Percentiles rank a stretch among this genome's conserved stretches.
Evolutionary conservation across 2,113 vertebrate species (phyloP).

Genomic region (Corvus hawaiiensis): DNA sequence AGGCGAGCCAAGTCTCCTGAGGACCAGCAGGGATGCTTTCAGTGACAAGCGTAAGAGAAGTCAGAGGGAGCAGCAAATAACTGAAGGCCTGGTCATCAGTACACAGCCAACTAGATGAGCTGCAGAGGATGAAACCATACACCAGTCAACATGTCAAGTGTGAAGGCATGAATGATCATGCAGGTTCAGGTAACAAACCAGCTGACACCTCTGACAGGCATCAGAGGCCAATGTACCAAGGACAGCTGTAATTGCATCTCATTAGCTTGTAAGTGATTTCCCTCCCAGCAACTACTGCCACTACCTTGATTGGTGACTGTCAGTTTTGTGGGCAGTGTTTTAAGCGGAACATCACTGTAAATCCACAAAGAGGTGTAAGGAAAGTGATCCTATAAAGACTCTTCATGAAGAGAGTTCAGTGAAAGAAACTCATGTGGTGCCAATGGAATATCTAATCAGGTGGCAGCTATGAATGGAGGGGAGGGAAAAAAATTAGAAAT

Average conservation of each 20-base stretch:
- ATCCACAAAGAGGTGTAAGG: neutral
- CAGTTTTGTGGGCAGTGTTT: neutral
- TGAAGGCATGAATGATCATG: neutral
- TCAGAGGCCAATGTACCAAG: neutral
- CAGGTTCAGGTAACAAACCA: neutral
- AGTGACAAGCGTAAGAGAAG: neutral
- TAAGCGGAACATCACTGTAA: neutral
- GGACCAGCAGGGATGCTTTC: neutral
- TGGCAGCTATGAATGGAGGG: neutral
- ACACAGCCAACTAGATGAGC: neutral
- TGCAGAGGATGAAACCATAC: neutral
- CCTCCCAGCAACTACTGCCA: neutral
- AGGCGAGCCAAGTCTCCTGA: neutral
- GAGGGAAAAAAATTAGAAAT: fast-evolving
- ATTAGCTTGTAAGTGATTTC: neutral
- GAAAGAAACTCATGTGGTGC: neutral
- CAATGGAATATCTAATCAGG: neutral
- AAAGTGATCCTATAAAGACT: neutral
- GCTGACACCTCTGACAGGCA: neutral
- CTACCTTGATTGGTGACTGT: neutral
- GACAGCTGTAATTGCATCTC: fast-evolving
- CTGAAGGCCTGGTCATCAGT: neutral
- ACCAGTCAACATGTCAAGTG: fast-evolving
- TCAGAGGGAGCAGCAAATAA: neutral
- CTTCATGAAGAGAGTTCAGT: neutral